Percentiles rank a stretch among this genome's conserved stretches.
phyloP scores from a whole-genome alignment of 1,140 invertebrate genomes.

The Chrysomallon squamiferum region DNA sequence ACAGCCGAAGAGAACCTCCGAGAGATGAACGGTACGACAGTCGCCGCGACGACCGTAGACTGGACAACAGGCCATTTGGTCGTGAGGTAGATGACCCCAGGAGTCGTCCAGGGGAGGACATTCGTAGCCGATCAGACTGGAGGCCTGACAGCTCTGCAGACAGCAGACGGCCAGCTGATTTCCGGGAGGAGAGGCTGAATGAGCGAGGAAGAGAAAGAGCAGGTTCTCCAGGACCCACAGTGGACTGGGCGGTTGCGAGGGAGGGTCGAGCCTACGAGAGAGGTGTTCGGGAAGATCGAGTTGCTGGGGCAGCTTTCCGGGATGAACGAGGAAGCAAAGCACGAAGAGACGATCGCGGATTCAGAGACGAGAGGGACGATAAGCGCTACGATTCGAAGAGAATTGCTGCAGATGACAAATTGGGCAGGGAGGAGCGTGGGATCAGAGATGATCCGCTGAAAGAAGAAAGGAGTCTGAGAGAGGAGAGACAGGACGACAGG shows the following conservation, averaged over 20 bases:
- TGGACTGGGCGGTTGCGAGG: neutral
- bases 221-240: neutral
- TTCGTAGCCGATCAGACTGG: neutral
- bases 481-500: neutral
- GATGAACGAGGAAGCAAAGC: conserved; percentile 33
- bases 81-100: neutral
- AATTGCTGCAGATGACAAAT: neutral
- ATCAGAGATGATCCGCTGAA: neutral
- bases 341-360: conserved; percentile 16
- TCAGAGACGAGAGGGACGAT: neutral
- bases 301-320: neutral
- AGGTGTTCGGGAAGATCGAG: neutral
- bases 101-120: neutral
- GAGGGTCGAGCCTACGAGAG: neutral
- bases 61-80: neutral
- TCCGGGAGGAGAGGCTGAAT: neutral
- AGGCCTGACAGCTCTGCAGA: neutral
- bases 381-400: neutral
- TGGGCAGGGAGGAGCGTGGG: neutral
- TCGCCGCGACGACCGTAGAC: conserved; percentile 2
- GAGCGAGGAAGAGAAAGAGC: conserved; percentile 8
- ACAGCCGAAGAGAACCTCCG: neutral
- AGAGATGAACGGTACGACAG: neutral
- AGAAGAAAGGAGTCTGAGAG: neutral
- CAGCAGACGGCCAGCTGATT: neutral